Evolutionary conservation across 1,140 invertebrate species (phyloP).

Genomic region (Drosophila sp.): DNA sequence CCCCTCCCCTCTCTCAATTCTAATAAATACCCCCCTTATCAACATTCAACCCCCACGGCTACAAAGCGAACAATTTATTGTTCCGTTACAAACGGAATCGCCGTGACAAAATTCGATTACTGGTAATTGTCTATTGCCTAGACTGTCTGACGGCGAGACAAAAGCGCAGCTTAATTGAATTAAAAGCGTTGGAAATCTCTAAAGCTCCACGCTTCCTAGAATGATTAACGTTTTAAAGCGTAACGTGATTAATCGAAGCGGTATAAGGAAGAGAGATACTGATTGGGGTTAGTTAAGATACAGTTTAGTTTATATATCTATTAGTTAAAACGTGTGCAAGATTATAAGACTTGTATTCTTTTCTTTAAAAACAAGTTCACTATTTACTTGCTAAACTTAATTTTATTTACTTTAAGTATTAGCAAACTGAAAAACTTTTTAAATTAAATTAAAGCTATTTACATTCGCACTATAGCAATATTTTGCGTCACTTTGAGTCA

Average conservation of each 20-base stretch:
- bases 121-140: conserved; percentile 72
- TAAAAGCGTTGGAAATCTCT: conserved; percentile 69
- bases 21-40: conserved; percentile 1
- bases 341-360: no score
- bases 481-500: no score
- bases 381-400: no score
- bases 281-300: no score
- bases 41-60: conserved; percentile 30
- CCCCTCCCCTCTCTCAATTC: not conserved
- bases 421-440: no score
- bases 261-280: no score
- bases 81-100: conserved; percentile 75
- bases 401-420: no score
- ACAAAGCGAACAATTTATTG: conserved; percentile 67
- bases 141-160: conserved; percentile 35
- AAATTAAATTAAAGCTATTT: no score
- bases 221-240: conserved; percentile 66
- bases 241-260: conserved; percentile 61
- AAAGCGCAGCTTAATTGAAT: conserved; percentile 74
- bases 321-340: no score
- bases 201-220: conserved; percentile 44
- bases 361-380: no score
- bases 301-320: no score
- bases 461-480: no score
- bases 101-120: conserved; percentile 71